These are phyloP conservation scores for Oscheius sp. DNA, from an alignment of 2,888 invertebrate species.

Conservation along the genomic window DNA sequence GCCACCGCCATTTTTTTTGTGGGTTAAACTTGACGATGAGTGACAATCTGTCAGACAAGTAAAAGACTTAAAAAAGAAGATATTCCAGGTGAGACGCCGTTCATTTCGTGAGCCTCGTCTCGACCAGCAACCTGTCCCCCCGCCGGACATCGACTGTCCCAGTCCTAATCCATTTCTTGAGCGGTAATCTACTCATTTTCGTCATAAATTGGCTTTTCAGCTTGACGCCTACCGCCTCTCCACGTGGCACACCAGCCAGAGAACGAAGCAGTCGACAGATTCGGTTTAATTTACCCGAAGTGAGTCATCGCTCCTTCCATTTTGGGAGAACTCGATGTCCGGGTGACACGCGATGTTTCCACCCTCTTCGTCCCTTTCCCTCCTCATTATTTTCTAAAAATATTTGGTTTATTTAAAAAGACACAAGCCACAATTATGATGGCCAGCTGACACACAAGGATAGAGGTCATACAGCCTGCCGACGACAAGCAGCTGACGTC, in stretches of 20 bases:
- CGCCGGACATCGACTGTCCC: constrained; percentile 48
- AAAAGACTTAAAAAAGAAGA: too few relatives aligned
- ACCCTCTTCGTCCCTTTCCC: neutral
- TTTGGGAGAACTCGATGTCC: neutral
- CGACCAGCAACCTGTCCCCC: constrained; percentile 45
- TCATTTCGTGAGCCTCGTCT: constrained; percentile 16
- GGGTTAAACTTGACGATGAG: constrained; percentile 22
- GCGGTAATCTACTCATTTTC: neutral
- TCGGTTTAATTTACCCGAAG: constrained; percentile 62
- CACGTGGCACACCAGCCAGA: constrained; percentile 11
- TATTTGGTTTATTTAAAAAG: neutral
- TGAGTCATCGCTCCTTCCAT: constrained; percentile 11
- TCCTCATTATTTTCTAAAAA: neutral
- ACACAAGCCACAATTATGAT: constrained; percentile 17
- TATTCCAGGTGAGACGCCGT: constrained; percentile 29
- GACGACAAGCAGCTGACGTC: neutral
- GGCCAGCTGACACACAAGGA: constrained; percentile 8
- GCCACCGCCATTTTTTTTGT: neutral
- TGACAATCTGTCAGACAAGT: neutral
- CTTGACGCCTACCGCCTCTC: constrained; percentile 22
- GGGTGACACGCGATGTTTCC: constrained; percentile 4
- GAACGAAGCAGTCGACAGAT: constrained; percentile 39
- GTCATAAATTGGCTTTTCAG: neutral
- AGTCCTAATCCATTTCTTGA: constrained; percentile 17
- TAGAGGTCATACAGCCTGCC: neutral